phyloP scores from a whole-genome alignment of 2,113 vertebrate genomes.

The Dromaius novaehollandiae region DNA sequence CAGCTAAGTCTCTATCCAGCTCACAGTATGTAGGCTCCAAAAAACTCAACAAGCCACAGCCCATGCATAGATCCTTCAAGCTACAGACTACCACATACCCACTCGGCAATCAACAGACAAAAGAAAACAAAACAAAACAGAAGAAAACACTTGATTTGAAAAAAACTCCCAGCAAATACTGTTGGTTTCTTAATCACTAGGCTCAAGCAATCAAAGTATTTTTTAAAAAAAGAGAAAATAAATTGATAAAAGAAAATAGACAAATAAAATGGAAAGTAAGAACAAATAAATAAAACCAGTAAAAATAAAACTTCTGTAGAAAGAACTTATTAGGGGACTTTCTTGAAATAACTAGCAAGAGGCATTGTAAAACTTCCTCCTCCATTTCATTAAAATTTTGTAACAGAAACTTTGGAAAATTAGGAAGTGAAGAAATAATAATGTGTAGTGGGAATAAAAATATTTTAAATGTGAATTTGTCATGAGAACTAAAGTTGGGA shows the following conservation, averaged over 20 bases:
- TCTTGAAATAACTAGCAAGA: not conserved
- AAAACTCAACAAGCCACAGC: not conserved
- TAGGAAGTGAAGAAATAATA: not conserved
- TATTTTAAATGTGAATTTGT: not conserved
- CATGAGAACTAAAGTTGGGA: not conserved
- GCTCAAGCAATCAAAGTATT: not conserved
- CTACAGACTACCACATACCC: not conserved
- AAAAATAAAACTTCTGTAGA: not conserved
- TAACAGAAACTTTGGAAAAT: not conserved
- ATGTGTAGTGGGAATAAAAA: not conserved
- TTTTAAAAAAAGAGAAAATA: not conserved
- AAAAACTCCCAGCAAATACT: not conserved
- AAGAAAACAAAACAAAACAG: no score
- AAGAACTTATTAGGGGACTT: not conserved
- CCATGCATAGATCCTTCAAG: not conserved
- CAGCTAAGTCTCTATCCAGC: not conserved
- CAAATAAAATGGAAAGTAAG: not conserved
- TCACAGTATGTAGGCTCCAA: not conserved
- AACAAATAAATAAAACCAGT: not conserved
- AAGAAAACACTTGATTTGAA: not conserved
- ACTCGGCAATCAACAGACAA: not conserved
- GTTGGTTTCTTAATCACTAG: not conserved
- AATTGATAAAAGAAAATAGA: not conserved
- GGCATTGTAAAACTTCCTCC: not conserved
- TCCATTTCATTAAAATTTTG: not conserved